Evolutionary conservation across 2,113 vertebrate species (phyloP), one percentile per base, ranked within the genome.

Genomic region (Hiodon tergisus): DNA sequence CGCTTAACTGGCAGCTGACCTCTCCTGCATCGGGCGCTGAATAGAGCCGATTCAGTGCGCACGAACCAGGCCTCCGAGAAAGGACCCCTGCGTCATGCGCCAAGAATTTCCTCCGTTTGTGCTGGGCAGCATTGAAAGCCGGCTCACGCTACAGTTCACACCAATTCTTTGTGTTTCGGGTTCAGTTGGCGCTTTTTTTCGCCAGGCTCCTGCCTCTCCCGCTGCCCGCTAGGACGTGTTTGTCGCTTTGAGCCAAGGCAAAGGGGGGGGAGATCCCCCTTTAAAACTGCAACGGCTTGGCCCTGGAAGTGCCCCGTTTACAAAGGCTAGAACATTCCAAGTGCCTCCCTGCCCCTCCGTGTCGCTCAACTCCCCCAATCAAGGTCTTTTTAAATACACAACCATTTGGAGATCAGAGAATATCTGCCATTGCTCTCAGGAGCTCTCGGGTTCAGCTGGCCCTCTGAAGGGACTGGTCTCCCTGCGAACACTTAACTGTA

Each of bases 51-150:
- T 81, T 85, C 74, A 77, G 60, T 69, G 16, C 54, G 74, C 31
- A 13, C 67, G 76, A 73, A 68, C 80, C 11, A 76, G 76, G 80
- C 75, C 31, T 81, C 74, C 69, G 71, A 74, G 74, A 68, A 79
- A 78, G 67, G 31, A 2, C 31, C 31, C 31, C 68, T 73, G 62
- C 76, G 81, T 88, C 84, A 86, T 79, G 79, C 80, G 53, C 74
- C 77, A 88, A 85, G 83, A 85, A 86, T 85, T 89, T 87, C 85
- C 79, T 84, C 82, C 69, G 85, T 89, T 87, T 88, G 84, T 84
- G 75, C 72, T 77, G 52, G 54, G 74, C 74, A 17, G 62, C 61
- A 59, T 79, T 86, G 78, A 77, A 81, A 81, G 79, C 69, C 53
- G 71, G 51, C 51, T 79, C 73, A 47, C 57, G 74, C 80, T 79